Evolutionary conservation across 2,888 invertebrate genomes (phyloP), one percentile per base, ranked within the genome.

Genomic region (Panopea generosa): DNA sequence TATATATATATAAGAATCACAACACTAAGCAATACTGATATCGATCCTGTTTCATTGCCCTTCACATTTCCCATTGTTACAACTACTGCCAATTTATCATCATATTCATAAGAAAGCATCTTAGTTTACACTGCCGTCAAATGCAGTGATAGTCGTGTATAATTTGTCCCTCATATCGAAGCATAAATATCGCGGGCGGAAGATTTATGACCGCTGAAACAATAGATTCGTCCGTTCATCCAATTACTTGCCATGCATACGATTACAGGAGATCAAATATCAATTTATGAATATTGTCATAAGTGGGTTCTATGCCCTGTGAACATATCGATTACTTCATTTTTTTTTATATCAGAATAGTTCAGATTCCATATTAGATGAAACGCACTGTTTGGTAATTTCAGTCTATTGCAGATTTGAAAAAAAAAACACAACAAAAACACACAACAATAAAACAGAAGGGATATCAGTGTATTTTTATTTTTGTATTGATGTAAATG

Each of bases 171-270:
- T 24, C 29, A 6, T 24, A 4, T 50, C 22, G 9, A 20, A 20
- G 50, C 43, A 49, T 50, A 57, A 50, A 56, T 47, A 56, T 67
- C 50, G 16, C 47, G n/a, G 26, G 49, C 45, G 69, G 53, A 59
- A 75, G 68, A 75, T 75, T 75, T 65, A 75, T 69, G 53, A 20
- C 45, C 40, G 24, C 45, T 57, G 38, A 69, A 63, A 69, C 74
- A 75, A 75, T 69, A 49, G 57, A 49, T 49, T 38, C 24, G 22
- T 49, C 38, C 60, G 55, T 29, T 66, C 66, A 38, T 55, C 61
- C 72, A 73, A 61, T 73, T 73, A 73, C 66, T 52, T 38, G 61
- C 47, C 40, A 40, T 67, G 72, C 72, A 73, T 73, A 59, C 66
- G 29, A 73, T 73, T 73, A 66, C 49, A 14, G 56, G 26, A 55